Percentiles rank a stretch among this genome's conserved stretches.
Evolutionary conservation across 2,797 vertebrate genomes (phyloP).

Genomic region (Diglossa cyanea): DNA sequence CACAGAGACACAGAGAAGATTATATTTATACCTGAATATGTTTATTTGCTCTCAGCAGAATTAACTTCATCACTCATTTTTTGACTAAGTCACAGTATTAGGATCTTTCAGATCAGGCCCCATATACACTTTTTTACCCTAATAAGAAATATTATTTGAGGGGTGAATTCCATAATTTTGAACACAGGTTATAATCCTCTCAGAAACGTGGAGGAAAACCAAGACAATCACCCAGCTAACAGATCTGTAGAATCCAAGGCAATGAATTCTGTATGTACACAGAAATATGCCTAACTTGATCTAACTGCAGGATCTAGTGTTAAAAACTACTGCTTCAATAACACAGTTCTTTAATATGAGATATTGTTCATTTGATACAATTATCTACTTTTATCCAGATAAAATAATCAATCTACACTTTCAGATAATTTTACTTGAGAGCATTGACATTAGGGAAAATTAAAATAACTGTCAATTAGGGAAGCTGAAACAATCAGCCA

Average conservation of each 20-base stretch:
- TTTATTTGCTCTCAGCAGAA: background rate
- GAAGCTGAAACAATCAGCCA: background rate
- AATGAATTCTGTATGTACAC: background rate
- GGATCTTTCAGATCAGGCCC: background rate
- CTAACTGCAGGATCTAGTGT: background rate
- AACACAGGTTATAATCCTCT: background rate
- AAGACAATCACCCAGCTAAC: background rate
- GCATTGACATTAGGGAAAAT: background rate
- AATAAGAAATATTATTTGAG: background rate
- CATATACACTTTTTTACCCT: background rate
- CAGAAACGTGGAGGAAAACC: background rate
- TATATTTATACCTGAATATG: background rate
- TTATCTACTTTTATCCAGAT: background rate
- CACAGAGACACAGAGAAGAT: accelerated
- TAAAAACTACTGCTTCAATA: background rate
- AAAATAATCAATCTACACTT: background rate
- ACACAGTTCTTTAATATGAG: background rate
- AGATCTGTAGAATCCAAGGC: background rate
- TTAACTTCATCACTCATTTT: background rate
- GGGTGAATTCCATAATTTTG: background rate
- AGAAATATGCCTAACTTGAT: background rate
- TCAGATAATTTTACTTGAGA: background rate
- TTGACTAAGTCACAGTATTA: background rate
- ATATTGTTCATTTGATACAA: background rate
- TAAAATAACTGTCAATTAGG: background rate